These are phyloP conservation scores for Coptotermes formosanus DNA, from an alignment of 1,140 invertebrate species.

Conservation along the genomic window DNA sequence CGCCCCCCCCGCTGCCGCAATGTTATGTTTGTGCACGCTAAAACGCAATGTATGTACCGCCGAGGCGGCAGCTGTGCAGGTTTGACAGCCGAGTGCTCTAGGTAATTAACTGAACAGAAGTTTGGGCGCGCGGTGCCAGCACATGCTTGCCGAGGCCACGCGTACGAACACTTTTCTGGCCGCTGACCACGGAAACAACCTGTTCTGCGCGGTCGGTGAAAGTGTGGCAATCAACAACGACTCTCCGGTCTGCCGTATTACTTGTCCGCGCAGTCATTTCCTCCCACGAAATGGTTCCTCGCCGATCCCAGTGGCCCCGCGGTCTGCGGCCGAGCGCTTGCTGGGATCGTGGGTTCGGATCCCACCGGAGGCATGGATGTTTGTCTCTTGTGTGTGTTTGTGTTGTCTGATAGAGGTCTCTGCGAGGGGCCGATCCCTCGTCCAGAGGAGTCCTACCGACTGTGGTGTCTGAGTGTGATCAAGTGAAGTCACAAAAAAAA, in stretches of 20 bases:
- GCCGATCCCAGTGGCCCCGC: too few species aligned
- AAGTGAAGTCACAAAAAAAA: too few species aligned
- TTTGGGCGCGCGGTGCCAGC: background rate
- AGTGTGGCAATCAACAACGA: background rate
- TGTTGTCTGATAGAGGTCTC: too few species aligned
- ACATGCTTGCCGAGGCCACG: background rate
- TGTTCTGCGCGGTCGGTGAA: background rate
- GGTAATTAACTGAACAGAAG: conserved; percentile 4
- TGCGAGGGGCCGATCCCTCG: too few species aligned
- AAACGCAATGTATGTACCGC: background rate
- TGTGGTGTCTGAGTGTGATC: too few species aligned
- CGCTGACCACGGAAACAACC: background rate
- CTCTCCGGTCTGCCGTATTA: background rate
- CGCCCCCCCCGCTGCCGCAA: too few species aligned
- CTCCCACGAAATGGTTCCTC: background rate
- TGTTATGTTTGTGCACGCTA: background rate
- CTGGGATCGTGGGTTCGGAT: too few species aligned
- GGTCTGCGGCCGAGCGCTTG: too few species aligned
- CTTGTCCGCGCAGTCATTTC: background rate
- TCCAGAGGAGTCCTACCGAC: too few species aligned
- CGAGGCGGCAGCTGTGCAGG: background rate
- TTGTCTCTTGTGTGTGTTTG: too few species aligned
- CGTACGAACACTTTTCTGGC: background rate
- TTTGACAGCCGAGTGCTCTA: background rate
- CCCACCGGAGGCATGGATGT: too few species aligned